Evolutionary conservation across 2,113 vertebrate genomes (phyloP).

Genomic region (Megaceryle maxima): DNA sequence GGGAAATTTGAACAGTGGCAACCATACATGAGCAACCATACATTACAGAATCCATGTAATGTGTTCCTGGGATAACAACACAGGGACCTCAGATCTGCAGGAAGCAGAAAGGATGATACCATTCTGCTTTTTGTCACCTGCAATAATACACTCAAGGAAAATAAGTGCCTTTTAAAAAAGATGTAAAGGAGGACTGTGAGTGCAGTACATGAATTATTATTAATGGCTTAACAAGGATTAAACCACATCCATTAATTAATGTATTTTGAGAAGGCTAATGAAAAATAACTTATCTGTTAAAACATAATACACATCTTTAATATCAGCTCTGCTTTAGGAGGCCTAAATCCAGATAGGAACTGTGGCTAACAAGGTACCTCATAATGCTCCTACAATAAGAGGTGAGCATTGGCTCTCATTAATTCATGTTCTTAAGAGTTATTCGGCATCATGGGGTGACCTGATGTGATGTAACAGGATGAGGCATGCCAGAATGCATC

Average conservation of each 20-base stretch:
- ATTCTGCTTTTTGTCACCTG: neutral
- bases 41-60: neutral
- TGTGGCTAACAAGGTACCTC: neutral
- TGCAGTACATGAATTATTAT: neutral
- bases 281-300: neutral
- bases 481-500: slow-evolving; percentile 30
- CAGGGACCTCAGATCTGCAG: neutral
- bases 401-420: slow-evolving; percentile 7
- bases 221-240: neutral
- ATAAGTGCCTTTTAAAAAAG: neutral
- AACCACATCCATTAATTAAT: neutral
- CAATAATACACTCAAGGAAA: neutral
- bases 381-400: neutral
- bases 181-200: neutral
- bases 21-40: neutral
- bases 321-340: neutral
- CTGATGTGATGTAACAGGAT: slow-evolving; percentile 12
- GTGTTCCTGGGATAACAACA: neutral
- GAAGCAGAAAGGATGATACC: neutral
- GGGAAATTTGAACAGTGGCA: neutral
- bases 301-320: neutral
- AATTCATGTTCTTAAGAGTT: slow-evolving; percentile 28
- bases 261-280: neutral
- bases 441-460: neutral
- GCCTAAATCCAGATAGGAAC: neutral